These are phyloP conservation scores for Callionymus lyra DNA, from an alignment of 2,113 vertebrate genomes.

Conservation along the genomic window DNA sequence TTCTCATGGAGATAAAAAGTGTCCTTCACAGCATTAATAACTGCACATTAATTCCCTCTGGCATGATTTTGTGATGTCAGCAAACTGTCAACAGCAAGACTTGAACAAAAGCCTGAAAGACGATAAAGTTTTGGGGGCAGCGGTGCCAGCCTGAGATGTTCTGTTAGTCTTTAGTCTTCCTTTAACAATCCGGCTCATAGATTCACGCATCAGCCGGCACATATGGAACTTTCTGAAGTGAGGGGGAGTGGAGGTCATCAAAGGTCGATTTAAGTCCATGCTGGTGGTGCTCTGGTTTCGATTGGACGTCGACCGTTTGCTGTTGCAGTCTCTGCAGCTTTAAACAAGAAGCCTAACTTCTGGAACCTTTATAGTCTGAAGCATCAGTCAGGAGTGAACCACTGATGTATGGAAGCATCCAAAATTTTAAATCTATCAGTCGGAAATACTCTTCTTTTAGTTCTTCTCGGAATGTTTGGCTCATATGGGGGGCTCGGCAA, in stretches of 20 bases:
- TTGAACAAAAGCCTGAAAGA: not conserved
- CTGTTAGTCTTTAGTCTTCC: conserved; percentile 3
- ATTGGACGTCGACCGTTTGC: not conserved
- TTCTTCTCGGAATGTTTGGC: too few relatives aligned
- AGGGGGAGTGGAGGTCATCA: conserved; percentile 28
- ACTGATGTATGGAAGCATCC: too few relatives aligned
- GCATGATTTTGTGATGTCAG: too few relatives aligned
- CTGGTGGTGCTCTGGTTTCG: not conserved
- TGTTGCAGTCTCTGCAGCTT: not conserved
- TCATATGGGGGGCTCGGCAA: too few relatives aligned
- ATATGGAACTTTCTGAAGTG: conserved; percentile 26
- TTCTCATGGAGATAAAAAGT: too few relatives aligned
- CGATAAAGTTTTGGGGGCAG: not conserved
- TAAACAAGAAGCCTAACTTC: conserved; percentile 43
- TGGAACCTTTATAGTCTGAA: conserved; percentile 37
- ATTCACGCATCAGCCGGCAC: conserved; percentile 3
- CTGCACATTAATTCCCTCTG: too few relatives aligned
- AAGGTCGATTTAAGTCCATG: conserved; percentile 2
- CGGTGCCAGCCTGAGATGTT: not conserved
- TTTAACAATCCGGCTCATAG: conserved; percentile 15
- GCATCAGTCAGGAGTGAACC: too few relatives aligned
- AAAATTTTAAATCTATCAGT: too few relatives aligned
- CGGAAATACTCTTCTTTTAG: too few relatives aligned
- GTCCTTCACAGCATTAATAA: too few relatives aligned
- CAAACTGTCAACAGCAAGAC: too few relatives aligned